A percentile compares a stretch with the other conserved stretches of the same genome.
Conservation (phyloP, 2,888 invertebrate genomes). For the Xylocampa areola region DNA sequence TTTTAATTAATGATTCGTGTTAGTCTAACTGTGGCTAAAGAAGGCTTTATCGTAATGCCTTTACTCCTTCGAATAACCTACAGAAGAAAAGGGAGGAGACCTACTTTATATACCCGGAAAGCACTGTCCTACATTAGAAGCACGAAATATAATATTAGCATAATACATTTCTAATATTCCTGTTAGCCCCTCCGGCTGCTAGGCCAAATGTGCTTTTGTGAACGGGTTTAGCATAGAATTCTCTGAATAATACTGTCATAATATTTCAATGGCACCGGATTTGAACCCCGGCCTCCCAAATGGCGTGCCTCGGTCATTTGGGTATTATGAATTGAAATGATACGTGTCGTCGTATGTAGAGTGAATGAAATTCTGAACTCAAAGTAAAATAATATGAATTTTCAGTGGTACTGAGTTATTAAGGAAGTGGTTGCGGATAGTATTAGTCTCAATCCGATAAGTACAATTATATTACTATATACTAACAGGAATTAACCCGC, state of each 20-base stretch:
- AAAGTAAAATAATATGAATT: background rate
- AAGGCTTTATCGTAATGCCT: too few species aligned
- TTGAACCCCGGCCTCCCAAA: slow-evolving; percentile 36
- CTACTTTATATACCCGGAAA: background rate
- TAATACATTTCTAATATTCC: slow-evolving; percentile 34
- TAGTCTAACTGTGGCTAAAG: too few species aligned
- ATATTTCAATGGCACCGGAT: slow-evolving; percentile 49
- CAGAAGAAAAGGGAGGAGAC: background rate
- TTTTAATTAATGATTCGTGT: too few species aligned
- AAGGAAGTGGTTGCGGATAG: too few species aligned
- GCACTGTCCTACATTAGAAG: background rate
- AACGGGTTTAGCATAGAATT: slow-evolving; percentile 33
- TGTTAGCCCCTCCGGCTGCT: slow-evolving; percentile 20
- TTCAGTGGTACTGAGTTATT: background rate
- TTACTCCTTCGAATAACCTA: too few species aligned
- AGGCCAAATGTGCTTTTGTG: slow-evolving; percentile 34
- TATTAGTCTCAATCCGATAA: too few species aligned
- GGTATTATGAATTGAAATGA: slow-evolving; percentile 42
- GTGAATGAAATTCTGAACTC: background rate
- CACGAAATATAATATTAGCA: slow-evolving; percentile 13
- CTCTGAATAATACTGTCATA: slow-evolving; percentile 43
- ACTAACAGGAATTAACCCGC: too few species aligned
- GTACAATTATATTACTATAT: too few species aligned
- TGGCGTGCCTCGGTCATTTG: slow-evolving; percentile 35
- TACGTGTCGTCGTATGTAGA: slow-evolving; percentile 22